Evolutionary conservation across 2,888 invertebrate species (phyloP).

Genomic region (Bombyx huttoni): DNA sequence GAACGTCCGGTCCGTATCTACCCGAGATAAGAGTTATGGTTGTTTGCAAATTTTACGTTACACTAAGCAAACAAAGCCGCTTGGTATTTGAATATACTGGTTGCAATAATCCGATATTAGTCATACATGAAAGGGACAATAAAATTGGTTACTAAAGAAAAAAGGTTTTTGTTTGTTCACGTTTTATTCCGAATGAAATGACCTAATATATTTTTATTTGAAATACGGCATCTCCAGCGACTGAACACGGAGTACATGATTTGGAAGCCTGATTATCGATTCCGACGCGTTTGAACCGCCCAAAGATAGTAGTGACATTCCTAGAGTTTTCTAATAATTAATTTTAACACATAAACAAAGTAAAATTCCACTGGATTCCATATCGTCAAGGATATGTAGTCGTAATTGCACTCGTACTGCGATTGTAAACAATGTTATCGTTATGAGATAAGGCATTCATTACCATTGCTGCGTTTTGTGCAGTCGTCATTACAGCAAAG

Average conservation of each 20-base stretch:
- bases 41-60: not conserved
- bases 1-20: not conserved
- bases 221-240: too few relatives aligned
- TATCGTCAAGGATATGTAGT: slow-evolving; percentile 18
- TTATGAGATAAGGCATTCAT: not conserved
- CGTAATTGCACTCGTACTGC: not conserved
- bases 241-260: too few relatives aligned
- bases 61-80: too few relatives aligned
- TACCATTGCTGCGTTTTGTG: not conserved
- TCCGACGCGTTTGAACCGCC: too few relatives aligned
- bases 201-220: too few relatives aligned
- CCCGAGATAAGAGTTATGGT: not conserved
- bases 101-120: too few relatives aligned
- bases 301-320: not conserved
- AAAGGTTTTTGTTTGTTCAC: too few relatives aligned
- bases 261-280: too few relatives aligned
- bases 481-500: not conserved
- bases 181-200: too few relatives aligned
- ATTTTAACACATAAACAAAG: slow-evolving; percentile 12
- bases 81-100: too few relatives aligned
- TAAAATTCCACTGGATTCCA: slow-evolving; percentile 49
- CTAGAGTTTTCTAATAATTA: not conserved
- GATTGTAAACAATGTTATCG: not conserved
- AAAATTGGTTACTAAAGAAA: too few relatives aligned
- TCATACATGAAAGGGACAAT: too few relatives aligned